A percentile compares a stretch with the other conserved stretches of the same genome.
These are phyloP conservation scores for Acanthurus tractus DNA, from an alignment of 2,797 vertebrate genomes.

Conservation along the genomic window DNA sequence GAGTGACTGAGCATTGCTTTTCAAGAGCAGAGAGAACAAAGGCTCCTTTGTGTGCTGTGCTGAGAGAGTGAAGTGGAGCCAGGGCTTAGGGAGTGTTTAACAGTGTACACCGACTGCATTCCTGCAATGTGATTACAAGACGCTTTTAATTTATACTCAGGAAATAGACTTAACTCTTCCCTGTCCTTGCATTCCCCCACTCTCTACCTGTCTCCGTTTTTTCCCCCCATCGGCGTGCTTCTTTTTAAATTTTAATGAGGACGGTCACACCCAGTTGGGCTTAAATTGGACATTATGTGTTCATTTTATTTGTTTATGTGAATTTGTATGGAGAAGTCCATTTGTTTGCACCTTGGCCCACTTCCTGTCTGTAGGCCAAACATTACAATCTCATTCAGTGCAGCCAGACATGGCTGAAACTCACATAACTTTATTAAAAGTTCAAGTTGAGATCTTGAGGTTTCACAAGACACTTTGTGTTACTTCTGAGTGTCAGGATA, in stretches of 20 bases:
- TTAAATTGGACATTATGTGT: conserved; percentile 31
- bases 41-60: conserved; percentile 86
- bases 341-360: not conserved
- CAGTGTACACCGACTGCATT: conserved; percentile 89
- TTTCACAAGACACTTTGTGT: not conserved
- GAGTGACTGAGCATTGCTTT: conserved; percentile 85
- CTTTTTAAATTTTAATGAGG: conserved; percentile 51
- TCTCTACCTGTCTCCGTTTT: conserved; percentile 58
- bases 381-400: not conserved
- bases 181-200: conserved; percentile 61
- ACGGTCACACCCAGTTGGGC: conserved; percentile 15
- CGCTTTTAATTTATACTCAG: conserved; percentile 89
- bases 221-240: conserved; percentile 7
- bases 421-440: conserved; percentile 5
- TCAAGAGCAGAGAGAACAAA: conserved; percentile 89
- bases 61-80: conserved; percentile 87
- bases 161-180: conserved; percentile 88
- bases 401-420: conserved; percentile 15
- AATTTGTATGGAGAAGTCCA: not conserved
- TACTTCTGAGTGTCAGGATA: not conserved
- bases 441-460: not conserved
- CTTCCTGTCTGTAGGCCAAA: not conserved
- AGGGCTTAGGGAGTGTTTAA: conserved; percentile 89
- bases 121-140: conserved; percentile 89
- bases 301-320: conserved; percentile 21